Evolutionary conservation across 2,113 vertebrate genomes (phyloP).

Genomic region (Cyanoramphus novaezelandiae): DNA sequence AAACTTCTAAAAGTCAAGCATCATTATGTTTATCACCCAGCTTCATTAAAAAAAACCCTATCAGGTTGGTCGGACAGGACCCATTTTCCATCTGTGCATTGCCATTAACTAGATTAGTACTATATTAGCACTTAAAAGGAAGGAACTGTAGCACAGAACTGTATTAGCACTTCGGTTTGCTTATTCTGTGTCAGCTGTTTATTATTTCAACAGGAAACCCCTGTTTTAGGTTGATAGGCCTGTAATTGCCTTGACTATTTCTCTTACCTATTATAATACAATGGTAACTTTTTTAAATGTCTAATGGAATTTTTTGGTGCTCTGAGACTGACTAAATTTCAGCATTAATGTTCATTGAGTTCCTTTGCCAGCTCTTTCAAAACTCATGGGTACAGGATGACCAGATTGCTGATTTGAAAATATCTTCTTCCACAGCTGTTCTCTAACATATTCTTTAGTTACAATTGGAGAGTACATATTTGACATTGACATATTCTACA

Average conservation of each 20-base stretch:
- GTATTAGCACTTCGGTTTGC: neutral
- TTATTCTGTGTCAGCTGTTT: neutral
- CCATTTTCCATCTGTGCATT: constrained; percentile 5
- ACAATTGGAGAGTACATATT: neutral
- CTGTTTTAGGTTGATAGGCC: neutral
- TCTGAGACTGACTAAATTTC: neutral
- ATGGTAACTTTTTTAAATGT: neutral
- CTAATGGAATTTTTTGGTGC: neutral
- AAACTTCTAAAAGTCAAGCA: neutral
- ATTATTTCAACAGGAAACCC: neutral
- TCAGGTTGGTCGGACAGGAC: neutral
- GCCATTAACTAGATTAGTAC: neutral
- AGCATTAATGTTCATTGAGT: neutral
- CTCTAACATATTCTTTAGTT: neutral
- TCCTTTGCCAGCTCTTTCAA: neutral
- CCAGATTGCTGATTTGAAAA: neutral
- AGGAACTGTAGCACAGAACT: neutral
- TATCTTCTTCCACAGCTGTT: neutral
- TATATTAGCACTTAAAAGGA: neutral
- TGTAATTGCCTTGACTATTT: neutral
- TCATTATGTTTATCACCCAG: neutral
- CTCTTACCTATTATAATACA: neutral
- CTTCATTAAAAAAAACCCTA: neutral
- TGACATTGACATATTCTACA: neutral
- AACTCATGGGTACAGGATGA: neutral